These are phyloP conservation scores for Apocrypta bakeri DNA, from an alignment of 1,140 invertebrate genomes.

Conservation along the genomic window DNA sequence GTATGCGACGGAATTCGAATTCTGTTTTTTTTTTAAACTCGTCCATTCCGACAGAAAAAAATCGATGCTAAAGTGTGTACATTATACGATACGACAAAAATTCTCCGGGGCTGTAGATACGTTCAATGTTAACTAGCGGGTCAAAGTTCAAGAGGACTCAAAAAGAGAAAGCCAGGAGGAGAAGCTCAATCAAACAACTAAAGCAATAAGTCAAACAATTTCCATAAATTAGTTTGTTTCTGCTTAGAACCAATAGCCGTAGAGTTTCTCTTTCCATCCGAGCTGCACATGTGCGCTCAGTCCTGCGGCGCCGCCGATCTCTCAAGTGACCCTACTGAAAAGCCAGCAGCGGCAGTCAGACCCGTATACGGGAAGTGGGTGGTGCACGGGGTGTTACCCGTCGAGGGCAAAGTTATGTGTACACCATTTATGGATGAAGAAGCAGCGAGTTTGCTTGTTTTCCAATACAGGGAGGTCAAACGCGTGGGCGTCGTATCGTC, in stretches of 20 bases:
- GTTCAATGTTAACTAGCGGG: not conserved
- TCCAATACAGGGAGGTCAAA: not conserved
- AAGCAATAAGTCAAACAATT: constrained; percentile 28
- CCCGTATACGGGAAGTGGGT: constrained; percentile 30
- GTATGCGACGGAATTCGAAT: too few species aligned
- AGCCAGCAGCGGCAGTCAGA: not conserved
- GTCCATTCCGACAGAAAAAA: not conserved
- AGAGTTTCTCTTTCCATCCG: constrained; percentile 12
- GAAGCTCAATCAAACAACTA: constrained; percentile 6
- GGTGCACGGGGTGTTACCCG: constrained; percentile 28
- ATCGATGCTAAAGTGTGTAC: not conserved
- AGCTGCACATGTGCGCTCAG: not conserved
- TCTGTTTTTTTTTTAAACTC: too few species aligned
- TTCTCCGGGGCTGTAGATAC: not conserved
- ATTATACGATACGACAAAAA: not conserved
- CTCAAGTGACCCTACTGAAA: constrained; percentile 6
- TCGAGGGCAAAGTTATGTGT: not conserved
- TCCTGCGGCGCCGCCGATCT: not conserved
- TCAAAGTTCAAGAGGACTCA: not conserved
- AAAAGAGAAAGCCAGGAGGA: not conserved
- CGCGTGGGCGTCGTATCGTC: not conserved
- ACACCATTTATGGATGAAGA: not conserved
- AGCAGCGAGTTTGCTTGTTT: not conserved
- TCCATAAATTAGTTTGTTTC: constrained; percentile 36
- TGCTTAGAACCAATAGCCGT: not conserved